Evolutionary conservation across 2,888 invertebrate genomes (phyloP), one percentile per base, ranked within the genome.

Genomic region (Hypomecis atomaria): DNA sequence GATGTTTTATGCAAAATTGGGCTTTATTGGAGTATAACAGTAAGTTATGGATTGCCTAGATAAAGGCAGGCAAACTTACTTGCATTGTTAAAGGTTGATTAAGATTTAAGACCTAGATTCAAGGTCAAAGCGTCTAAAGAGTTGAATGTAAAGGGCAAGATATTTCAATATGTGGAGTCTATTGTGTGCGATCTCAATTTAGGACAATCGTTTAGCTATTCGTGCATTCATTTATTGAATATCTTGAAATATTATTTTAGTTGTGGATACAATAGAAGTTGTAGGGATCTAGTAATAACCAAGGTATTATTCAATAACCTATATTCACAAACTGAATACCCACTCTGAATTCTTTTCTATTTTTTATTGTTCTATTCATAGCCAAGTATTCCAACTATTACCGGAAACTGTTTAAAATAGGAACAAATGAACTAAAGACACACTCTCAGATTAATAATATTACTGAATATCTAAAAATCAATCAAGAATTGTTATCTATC

Each of bases 1-100:
- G 66, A 71, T 61, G 61, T 57, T 57, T 59, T 67, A 66, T 67
- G 66, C 11, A 61, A 67, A 69, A 71, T 61, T 65, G 53, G 52
- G 38, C 43, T 49, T 13, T 50, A 50, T 62, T 67, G 49, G 50
- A 56, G 13, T n/a, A 44, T 55, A 59, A 61, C 64, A 67, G 65
- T 62, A 52, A 55, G 57, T 55, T 54, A 43, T 43, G 33, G 9
- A 60, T 53, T 43, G 33, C 8, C 5, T 13, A 44, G 34, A 47
- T 34, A 52, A n/a, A 47, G n/a, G 53, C 43, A 38, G 47, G 53
- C 13, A 10, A 59, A 36, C 42, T 54, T 43, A 49, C 48, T 37
- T 11, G 50, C 47, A 37, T 50, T 47, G 52, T 52, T 47, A 23
- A 9, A 54, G 9, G 7, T 37, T 57, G 49, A 55, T 61, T 43